Evolutionary conservation across 2,888 invertebrate species (phyloP).

Genomic region (Elmis aenea): DNA sequence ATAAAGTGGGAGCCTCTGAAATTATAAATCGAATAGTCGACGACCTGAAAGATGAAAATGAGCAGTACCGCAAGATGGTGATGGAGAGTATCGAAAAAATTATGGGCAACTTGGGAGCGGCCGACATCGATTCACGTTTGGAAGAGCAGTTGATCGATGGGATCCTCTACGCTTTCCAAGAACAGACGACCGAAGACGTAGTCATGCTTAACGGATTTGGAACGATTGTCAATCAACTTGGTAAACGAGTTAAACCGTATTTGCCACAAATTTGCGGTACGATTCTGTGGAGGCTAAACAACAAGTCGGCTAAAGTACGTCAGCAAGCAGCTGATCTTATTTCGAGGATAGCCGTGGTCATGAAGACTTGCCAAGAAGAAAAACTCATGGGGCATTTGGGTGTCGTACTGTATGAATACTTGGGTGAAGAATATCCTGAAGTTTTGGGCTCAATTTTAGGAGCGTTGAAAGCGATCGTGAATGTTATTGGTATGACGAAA

Average conservation of each 20-base stretch:
- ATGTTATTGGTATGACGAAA: constrained; percentile 99
- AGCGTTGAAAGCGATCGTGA: constrained; percentile 97
- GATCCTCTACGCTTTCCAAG: constrained; percentile 98
- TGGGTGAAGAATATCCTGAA: constrained; percentile 99
- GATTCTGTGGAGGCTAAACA: constrained; percentile 98
- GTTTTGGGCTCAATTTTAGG: constrained; percentile 97
- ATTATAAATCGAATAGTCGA: constrained; percentile 98
- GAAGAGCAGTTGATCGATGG: constrained; percentile 99
- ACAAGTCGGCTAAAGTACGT: constrained; percentile 98
- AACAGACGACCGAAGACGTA: constrained; percentile 99
- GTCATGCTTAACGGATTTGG: constrained; percentile 99
- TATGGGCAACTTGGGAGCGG: constrained; percentile 94
- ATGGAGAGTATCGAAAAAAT: constrained; percentile 99
- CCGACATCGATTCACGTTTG: constrained; percentile 94
- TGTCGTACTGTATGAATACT: constrained; percentile 96
- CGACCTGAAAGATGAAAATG: constrained; percentile 98
- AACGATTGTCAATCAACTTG: constrained; percentile 95
- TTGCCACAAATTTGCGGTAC: constrained; percentile 99
- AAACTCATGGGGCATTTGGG: constrained; percentile 99
- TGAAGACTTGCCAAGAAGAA: constrained; percentile 99
- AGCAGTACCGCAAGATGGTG: constrained; percentile 99
- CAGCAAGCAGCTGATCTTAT: constrained; percentile 99
- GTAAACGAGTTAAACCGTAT: constrained; percentile 96
- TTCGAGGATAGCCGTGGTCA: constrained; percentile 95
- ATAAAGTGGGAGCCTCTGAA: constrained; percentile 99